A percentile compares a stretch with the other conserved stretches of the same genome.
These are phyloP conservation scores for Adrianichthys oophorus DNA, from an alignment of 2,797 vertebrate species.

Conservation along the genomic window DNA sequence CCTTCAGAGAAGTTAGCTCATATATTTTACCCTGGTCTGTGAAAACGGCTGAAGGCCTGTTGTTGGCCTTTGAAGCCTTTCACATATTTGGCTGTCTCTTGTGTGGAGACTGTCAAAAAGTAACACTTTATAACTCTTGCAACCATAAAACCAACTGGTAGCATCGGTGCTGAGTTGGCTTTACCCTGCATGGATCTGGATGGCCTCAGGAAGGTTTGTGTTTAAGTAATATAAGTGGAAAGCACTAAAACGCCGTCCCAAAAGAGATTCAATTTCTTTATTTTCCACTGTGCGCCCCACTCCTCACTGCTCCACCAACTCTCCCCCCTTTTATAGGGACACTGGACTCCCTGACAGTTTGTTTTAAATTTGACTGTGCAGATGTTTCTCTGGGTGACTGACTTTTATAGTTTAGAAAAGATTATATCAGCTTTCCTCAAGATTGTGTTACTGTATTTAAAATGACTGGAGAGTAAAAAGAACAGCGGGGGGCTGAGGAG, in stretches of 20 bases:
- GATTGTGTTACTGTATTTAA: conserved; percentile 99
- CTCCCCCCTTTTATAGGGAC: conserved; percentile 86
- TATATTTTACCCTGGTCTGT: too few relatives aligned
- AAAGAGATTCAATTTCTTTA: conserved; percentile 50
- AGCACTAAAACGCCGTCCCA: conserved; percentile 60
- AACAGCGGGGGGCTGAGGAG: conserved; percentile 14
- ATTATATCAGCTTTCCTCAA: conserved; percentile 98
- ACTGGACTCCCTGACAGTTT: conserved; percentile 94
- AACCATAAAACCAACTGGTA: conserved; percentile 43
- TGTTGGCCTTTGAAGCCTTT: too few relatives aligned
- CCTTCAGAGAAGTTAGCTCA: too few relatives aligned
- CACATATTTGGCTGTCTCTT: conserved; percentile 2
- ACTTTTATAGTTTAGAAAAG: conserved; percentile 99
- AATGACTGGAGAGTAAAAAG: conserved; percentile 62
- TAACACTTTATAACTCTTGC: conserved; percentile 49
- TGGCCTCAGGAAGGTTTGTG: conserved; percentile 54
- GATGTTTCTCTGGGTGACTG: conserved; percentile 98
- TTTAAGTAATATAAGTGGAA: conserved; percentile 62
- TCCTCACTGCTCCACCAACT: conserved; percentile 26
- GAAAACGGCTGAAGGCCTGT: too few relatives aligned
- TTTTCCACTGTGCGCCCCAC: conserved; percentile 51
- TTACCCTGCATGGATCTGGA: conserved; percentile 40
- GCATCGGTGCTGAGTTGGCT: conserved; percentile 45
- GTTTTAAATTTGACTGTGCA: conserved; percentile 97
- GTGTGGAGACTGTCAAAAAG: conserved; percentile 52